Evolutionary conservation across 2,113 vertebrate genomes (phyloP).

Genomic region (Sapajus apella): DNA sequence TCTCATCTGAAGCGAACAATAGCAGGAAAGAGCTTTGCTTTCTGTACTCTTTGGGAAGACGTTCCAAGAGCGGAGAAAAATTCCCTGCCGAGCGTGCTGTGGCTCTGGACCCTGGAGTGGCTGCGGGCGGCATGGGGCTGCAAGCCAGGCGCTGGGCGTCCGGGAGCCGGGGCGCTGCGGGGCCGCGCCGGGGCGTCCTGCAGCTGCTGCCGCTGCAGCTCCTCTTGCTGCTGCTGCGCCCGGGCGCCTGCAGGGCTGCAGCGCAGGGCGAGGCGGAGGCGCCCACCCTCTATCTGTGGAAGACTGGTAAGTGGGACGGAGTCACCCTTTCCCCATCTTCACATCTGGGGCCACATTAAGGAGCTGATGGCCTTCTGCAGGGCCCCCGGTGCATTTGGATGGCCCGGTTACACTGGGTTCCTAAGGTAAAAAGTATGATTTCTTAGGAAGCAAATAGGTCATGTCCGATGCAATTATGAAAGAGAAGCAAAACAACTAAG

Average conservation of each 20-base stretch:
- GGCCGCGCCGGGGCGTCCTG: conserved; percentile 37
- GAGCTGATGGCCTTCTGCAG: background rate
- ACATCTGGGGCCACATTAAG: background rate
- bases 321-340: background rate
- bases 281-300: conserved; percentile 94
- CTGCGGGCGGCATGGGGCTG: conserved; percentile 88
- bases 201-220: conserved; percentile 67
- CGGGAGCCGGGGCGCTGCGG: background rate
- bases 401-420: background rate
- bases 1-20: conserved; percentile 80
- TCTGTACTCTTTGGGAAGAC: conserved; percentile 47
- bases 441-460: conserved; percentile 46
- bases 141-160: conserved; percentile 77
- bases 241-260: conserved; percentile 80
- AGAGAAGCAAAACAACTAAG: conserved; percentile 15
- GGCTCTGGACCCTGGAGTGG: conserved; percentile 79
- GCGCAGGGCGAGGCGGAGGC: conserved; percentile 89
- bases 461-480: background rate
- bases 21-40: conserved; percentile 69
- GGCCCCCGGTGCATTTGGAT: background rate
- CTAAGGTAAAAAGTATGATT: conserved; percentile 23
- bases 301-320: conserved; percentile 90
- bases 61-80: conserved; percentile 53
- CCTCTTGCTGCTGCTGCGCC: conserved; percentile 83
- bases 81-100: conserved; percentile 51